Base-by-base conservation (phyloP, 2,888 invertebrate species). In the Nomada flava region DNA sequence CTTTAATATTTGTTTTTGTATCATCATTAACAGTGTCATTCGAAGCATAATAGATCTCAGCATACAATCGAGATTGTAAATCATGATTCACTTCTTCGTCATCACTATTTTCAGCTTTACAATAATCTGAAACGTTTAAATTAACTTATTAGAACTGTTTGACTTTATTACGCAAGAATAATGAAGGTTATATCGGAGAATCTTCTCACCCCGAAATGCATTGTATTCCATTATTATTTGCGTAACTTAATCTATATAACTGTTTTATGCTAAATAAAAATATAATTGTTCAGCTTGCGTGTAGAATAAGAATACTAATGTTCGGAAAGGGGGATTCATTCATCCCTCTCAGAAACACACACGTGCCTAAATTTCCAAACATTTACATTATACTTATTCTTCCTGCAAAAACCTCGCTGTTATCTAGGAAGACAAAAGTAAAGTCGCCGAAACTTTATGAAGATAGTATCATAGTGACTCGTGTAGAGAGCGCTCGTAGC, bases 31-130 rank as follows among this genome's bases (percentile, higher is more conserved):
- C 23, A 15, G 52, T 10, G 5, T 57, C 5, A 9, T 36, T 59
- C 0, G 77, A 53, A 0, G 88, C 82, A 53, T 91, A 91, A 83
- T 93, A 90, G 79, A 93, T 91, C 71, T 91, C 84, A 0, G 91
- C 91, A 53, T 93, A 93, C 0, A 93, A 83, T 52, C 89, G 83
- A 4, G 90, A 86, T 69, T 92, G 92, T 57, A 92, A 15, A 55
- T 92, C 90, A 55, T 65, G 73, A 15, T 86, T 86, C 11, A 74
- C 44, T 47, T 85, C 85, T 18, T 83, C 86, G 3, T 88, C 88
- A 0, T 85, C 82, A 0, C 70, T 68, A 23, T 86, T 83, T 9
- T 88, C 83, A 4, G 59, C 82, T 23, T 79, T 87, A 23, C 69
- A 79, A 50, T 78, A 84, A 82, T 86, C 86, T 86, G 26, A 0